Conservation (phyloP, 2,113 vertebrate genomes). For the Bettongia penicillata region DNA sequence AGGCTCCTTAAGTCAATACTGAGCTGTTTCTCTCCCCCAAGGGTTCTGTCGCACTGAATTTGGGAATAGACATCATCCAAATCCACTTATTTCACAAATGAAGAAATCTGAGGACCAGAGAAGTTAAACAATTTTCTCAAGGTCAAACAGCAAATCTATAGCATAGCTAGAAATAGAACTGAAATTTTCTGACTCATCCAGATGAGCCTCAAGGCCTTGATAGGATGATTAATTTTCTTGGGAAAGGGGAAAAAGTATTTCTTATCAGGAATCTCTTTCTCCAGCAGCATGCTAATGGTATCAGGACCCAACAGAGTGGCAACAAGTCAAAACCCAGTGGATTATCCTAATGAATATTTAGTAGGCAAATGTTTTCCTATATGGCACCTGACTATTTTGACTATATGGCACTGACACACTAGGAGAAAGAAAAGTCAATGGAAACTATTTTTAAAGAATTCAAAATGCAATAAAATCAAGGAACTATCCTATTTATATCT, state of each 20-base stretch:
- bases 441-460: not conserved
- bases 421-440: not conserved
- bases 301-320: not conserved
- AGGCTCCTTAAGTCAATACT: too few species aligned
- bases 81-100: not conserved
- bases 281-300: not conserved
- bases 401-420: conserved; percentile 9
- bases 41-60: not conserved
- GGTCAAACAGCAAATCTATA: not conserved
- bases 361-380: conserved; percentile 24
- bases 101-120: not conserved
- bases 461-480: conserved; percentile 38
- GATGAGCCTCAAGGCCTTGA: not conserved
- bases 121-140: not conserved
- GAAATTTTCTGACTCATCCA: not conserved
- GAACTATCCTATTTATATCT: not conserved
- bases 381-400: conserved; percentile 23
- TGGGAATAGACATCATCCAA: not conserved
- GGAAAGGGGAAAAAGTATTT: not conserved
- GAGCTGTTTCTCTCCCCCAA: not conserved
- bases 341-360: conserved; percentile 47
- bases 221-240: not conserved
- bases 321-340: not conserved
- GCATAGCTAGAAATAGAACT: not conserved
- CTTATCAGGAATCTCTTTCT: not conserved